phyloP scores from a whole-genome alignment of 2,797 vertebrate species.

The Danio jaintianensis region DNA sequence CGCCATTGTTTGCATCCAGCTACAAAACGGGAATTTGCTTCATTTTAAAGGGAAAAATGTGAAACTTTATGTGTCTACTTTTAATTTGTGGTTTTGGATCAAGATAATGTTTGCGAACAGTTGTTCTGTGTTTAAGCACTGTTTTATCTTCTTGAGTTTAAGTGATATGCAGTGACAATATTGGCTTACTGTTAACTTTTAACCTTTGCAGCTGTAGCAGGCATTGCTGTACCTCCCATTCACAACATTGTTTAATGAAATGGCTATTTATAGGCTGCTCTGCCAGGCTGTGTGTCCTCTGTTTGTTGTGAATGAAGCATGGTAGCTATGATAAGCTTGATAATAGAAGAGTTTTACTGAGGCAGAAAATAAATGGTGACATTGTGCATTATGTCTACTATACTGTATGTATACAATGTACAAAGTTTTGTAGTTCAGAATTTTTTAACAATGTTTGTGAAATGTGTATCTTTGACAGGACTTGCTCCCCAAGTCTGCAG shows the following conservation, averaged over 20 bases:
- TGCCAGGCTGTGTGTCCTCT: conserved; percentile 77
- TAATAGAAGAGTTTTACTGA: conserved; percentile 67
- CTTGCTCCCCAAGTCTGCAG: too few relatives aligned
- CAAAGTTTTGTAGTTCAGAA: background rate
- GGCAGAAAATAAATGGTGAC: conserved; percentile 50
- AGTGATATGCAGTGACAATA: background rate
- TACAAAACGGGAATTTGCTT: conserved; percentile 56
- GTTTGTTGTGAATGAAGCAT: conserved; percentile 81
- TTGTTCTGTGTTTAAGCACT: conserved; percentile 9
- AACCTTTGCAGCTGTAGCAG: conserved; percentile 65
- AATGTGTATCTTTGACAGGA: too few relatives aligned
- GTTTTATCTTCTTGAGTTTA: background rate
- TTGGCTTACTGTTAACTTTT: conserved; percentile 36
- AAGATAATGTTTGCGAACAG: conserved; percentile 20
- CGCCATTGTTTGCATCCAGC: conserved; percentile 43
- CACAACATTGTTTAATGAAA: conserved; percentile 80
- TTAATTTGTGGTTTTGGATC: conserved; percentile 30
- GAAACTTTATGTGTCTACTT: conserved; percentile 21
- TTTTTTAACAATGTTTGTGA: background rate
- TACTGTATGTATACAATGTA: conserved; percentile 54
- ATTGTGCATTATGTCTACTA: conserved; percentile 28
- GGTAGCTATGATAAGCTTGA: conserved; percentile 79
- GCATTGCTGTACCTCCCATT: conserved; percentile 80
- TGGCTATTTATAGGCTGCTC: conserved; percentile 79
- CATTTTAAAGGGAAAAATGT: conserved; percentile 48